phyloP scores from a whole-genome alignment of 1,140 invertebrate genomes.

The Heterodera schachtii region DNA sequence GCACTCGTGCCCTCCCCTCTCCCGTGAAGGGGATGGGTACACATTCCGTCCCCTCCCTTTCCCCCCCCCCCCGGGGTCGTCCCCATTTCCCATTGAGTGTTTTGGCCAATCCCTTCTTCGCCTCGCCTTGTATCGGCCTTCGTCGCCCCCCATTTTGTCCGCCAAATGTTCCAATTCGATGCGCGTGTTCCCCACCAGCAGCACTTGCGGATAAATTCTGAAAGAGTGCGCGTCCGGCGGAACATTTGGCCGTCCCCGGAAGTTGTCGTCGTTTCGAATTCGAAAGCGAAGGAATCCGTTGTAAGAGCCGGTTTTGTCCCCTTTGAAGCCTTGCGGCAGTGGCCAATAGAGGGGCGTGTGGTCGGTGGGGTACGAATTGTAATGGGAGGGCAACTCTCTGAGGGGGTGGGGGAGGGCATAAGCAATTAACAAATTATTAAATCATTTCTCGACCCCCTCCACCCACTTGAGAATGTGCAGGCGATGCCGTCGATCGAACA shows the following conservation, averaged over 20 bases:
- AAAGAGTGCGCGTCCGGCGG: slow-evolving; percentile 67
- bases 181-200: slow-evolving; percentile 78
- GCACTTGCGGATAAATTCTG: slow-evolving; percentile 79
- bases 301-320: slow-evolving; percentile 87
- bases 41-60: no score
- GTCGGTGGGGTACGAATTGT: slow-evolving; percentile 63
- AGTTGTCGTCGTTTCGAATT: slow-evolving; percentile 70
- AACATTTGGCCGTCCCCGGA: slow-evolving; percentile 47
- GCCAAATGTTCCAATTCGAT: slow-evolving; percentile 74
- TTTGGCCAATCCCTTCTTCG: background rate
- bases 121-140: slow-evolving; percentile 69
- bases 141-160: slow-evolving; percentile 64
- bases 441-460: no score
- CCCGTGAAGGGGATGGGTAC: no score
- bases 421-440: no score
- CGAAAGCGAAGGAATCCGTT: slow-evolving; percentile 84
- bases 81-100: no score
- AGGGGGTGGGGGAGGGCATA: background rate
- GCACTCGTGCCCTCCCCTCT: no score
- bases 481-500: slow-evolving; percentile 53
- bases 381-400: slow-evolving; percentile 51
- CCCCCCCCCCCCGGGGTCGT: no score
- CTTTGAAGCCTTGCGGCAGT: slow-evolving; percentile 79
- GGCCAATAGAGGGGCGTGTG: slow-evolving; percentile 62
- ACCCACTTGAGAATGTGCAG: slow-evolving; percentile 52